phyloP scores from a whole-genome alignment of 2,797 vertebrate species.

The Falco peregrinus region DNA sequence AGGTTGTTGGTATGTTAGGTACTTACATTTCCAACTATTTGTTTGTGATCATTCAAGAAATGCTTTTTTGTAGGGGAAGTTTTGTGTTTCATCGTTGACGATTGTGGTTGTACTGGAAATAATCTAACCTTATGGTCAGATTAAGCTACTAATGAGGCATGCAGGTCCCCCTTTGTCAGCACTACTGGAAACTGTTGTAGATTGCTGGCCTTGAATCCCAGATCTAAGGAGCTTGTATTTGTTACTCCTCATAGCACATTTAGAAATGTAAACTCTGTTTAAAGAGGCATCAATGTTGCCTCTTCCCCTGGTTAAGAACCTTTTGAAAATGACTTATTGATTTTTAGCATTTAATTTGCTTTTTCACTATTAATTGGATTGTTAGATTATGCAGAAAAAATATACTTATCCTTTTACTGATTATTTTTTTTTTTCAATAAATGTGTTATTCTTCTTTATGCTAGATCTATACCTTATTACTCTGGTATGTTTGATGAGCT shows the following conservation, averaged over 20 bases:
- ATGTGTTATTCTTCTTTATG: neutral
- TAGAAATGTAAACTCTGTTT: neutral
- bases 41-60: neutral
- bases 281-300: neutral
- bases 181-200: constrained; percentile 3
- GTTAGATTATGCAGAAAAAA: neutral
- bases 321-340: constrained; percentile 17
- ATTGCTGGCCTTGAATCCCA: constrained; percentile 30
- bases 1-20: neutral
- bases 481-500: neutral
- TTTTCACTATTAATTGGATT: neutral
- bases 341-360: neutral
- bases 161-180: constrained; percentile 38
- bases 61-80: neutral
- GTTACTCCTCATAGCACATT: neutral
- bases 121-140: constrained; percentile 38
- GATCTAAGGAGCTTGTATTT: constrained; percentile 23
- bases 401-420: neutral
- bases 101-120: neutral
- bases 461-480: neutral
- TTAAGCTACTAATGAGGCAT: constrained; percentile 55
- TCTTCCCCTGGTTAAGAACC: neutral
- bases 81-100: neutral
- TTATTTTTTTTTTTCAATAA: neutral
- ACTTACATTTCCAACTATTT: neutral